These are phyloP conservation scores for Meloidogyne hapla DNA, from an alignment of 1,140 invertebrate genomes.

Conservation along the genomic window DNA sequence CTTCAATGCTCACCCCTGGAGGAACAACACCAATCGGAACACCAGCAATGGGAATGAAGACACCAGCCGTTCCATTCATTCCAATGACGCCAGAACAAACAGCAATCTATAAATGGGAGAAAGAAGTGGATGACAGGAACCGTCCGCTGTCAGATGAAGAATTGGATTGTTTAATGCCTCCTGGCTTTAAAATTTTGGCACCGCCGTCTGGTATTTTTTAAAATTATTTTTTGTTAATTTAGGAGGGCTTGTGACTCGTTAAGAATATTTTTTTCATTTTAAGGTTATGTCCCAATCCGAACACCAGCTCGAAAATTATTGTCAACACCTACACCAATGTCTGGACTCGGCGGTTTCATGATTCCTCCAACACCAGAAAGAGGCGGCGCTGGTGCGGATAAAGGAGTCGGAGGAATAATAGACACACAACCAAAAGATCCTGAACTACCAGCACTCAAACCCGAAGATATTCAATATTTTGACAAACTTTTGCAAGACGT, in stretches of 20 bases:
- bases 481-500: conserved; percentile 96
- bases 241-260: too few species aligned
- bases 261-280: too few species aligned
- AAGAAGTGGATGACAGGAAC: conserved; percentile 96
- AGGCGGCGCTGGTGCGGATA: conserved; percentile 52
- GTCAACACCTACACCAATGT: conserved; percentile 92
- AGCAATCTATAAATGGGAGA: conserved; percentile 96
- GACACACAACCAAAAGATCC: conserved; percentile 91
- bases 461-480: conserved; percentile 99
- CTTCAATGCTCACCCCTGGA: conserved; percentile 74
- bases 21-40: conserved; percentile 86
- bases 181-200: conserved; percentile 84
- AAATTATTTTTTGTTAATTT: not conserved
- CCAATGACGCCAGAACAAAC: conserved; percentile 99
- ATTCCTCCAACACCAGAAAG: conserved; percentile 75
- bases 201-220: conserved; percentile 33
- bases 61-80: conserved; percentile 81
- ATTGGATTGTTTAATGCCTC: conserved; percentile 91
- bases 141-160: conserved; percentile 93
- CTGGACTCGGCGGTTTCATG: conserved; percentile 88
- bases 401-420: conserved; percentile 72
- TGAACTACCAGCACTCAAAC: conserved; percentile 97
- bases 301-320: conserved; percentile 94
- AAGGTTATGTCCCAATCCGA: conserved; percentile 88
- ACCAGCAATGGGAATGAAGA: conserved; percentile 95